Base-by-base conservation (phyloP, 2,113 vertebrate genomes). In the Lagopus muta region DNA sequence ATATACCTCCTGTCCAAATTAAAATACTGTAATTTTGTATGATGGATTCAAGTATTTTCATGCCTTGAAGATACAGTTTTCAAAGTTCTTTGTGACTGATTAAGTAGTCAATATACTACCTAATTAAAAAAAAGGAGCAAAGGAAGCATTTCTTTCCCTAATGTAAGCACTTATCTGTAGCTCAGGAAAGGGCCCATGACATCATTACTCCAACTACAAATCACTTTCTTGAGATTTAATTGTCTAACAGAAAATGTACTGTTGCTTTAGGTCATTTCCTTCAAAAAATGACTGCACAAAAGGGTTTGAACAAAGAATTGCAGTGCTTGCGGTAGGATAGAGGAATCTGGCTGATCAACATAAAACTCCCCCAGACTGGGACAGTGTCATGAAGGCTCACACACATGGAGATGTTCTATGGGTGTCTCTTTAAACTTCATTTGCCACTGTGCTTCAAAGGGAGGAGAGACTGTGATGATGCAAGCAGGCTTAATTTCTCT, bases 351-450 rank as follows among this genome's bases (percentile, higher is more conserved):
- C 13, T 62, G 34, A 30, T 27, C 38, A 65, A 43, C 17, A 12
- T 11, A 6, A 6, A 20, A 13, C 50, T 65, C 15, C 1, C 8
- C 9, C 6, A 13, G 7, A 12, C 7, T 55, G 21, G 13, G n/a
- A 13, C 48, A 65, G 5, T 36, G 25, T 6, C 0, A 0, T 38
- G 54, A 7, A 9, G 61, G 40, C n/a, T 21, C n/a, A 65, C 19
- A 40, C 5, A 3, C 0, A 1, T 14, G 19, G 4, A 18, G 2
- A 1, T 5, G 3, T 38, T 34, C 43, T 55, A 19, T 48, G 24
- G 32, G 6, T 15, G 81, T 65, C 28, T 81, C 24, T 36, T 50
- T 57, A 52, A 66, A 8, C 28, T 11, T 13, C 25, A 45, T 57
- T 60, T 74, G 45, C 11, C 28, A 13, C 45, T 61, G 8, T 2